Evolutionary conservation across 2,888 invertebrate genomes (phyloP).

Genomic region (Mythimna lalbum): DNA sequence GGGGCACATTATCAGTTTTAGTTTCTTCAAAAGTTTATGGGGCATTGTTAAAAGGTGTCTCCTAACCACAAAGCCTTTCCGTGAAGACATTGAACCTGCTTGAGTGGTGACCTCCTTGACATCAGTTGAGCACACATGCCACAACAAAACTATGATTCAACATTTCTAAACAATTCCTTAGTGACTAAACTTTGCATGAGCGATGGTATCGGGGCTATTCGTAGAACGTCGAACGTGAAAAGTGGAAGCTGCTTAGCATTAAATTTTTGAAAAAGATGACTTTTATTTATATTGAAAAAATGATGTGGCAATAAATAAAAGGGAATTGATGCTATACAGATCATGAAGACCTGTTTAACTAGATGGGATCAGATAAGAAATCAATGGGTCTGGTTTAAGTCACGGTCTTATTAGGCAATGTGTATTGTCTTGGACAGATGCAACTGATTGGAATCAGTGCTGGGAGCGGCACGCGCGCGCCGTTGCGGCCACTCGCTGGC

Average conservation of each 20-base stretch:
- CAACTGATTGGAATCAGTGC: slow-evolving; percentile 74
- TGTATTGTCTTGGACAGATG: slow-evolving; percentile 75
- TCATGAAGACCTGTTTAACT: slow-evolving; percentile 59
- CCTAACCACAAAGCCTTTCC: slow-evolving; percentile 77
- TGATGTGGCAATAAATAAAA: slow-evolving; percentile 50
- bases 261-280: not conserved
- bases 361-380: slow-evolving; percentile 68
- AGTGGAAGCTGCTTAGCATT: slow-evolving; percentile 1
- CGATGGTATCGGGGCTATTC: slow-evolving; percentile 73
- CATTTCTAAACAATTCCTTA: slow-evolving; percentile 72
- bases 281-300: slow-evolving; percentile 11
- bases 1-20: slow-evolving; percentile 78
- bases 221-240: slow-evolving; percentile 15
- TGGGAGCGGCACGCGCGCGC: slow-evolving; percentile 68
- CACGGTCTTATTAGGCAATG: slow-evolving; percentile 73
- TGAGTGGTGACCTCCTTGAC: slow-evolving; percentile 80
- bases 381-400: slow-evolving; percentile 65
- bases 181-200: slow-evolving; percentile 63
- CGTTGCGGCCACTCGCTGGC: slow-evolving; percentile 27
- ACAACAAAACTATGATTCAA: slow-evolving; percentile 79
- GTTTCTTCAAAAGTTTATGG: slow-evolving; percentile 73
- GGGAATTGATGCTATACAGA: slow-evolving; percentile 38
- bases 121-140: slow-evolving; percentile 70
- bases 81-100: slow-evolving; percentile 83
- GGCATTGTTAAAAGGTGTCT: slow-evolving; percentile 82